Evolutionary conservation across 2,797 vertebrate genomes (phyloP), one percentile per base, ranked within the genome.

Genomic region (Oryzias sinensis): DNA sequence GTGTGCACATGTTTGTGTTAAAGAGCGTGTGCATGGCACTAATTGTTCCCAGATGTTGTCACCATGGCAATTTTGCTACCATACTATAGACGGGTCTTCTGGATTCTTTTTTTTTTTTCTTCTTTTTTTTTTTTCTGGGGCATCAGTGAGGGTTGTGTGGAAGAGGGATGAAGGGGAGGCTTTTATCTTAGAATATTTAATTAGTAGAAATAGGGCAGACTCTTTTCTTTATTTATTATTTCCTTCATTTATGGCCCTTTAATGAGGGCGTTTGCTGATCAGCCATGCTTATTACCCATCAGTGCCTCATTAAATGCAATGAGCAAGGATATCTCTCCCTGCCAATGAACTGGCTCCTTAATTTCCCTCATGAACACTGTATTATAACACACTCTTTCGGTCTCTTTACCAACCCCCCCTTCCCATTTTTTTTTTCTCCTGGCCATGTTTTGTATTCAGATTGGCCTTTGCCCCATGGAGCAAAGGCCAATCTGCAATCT

Each of bases 281-380:
- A 89, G 82, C 88, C 88, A 90, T 89, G 88, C 89, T 86, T 90
- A 91, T 91, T 91, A 90, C 86, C 87, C 90, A 91, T 92, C 90
- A 90, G 90, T 88, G 90, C 84, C 91, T 92, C 91, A 92, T 93
- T 93, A 91, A 88, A 83, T 87, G 84, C 86, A 87, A 89, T 87
- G 86, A 91, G 87, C 86, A 80, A 78, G 82, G 85, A 87, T 87
- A 81, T 81, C 86, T 83, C 78, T 90, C 89, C 87, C 72, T 82
- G 87, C 90, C 89, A 91, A 83, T 88, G 87, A 87, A 88, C 87
- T 82, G 83, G 79, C 89, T 89, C 85, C 84, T 89, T 92, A 89
- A 93, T 92, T 93, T 92, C 89, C 89, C 91, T 88, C 84, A 90
- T 91, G 91, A 89, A 92, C 88, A 76, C 78, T 79, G 76, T 83